phyloP scores from a whole-genome alignment of 2,113 vertebrate species.

The Varanus salvator region DNA sequence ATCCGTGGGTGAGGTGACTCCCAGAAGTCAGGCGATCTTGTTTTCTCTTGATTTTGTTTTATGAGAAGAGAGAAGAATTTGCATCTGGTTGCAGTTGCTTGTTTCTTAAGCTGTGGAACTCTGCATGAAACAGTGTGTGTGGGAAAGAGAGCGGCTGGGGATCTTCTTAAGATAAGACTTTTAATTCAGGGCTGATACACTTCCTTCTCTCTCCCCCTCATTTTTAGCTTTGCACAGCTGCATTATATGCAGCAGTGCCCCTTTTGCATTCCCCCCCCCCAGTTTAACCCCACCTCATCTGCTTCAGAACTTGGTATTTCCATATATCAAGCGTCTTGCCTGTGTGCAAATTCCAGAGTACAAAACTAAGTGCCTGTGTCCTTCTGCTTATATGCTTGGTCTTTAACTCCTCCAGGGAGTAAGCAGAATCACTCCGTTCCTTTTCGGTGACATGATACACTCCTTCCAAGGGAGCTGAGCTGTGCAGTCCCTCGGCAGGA shows the following conservation, averaged over 20 bases:
- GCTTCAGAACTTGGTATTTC: constrained; percentile 73
- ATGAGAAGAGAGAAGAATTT: constrained; percentile 78
- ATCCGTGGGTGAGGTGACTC: constrained; percentile 80
- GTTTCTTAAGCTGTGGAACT: constrained; percentile 80
- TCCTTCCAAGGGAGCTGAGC: constrained; percentile 66
- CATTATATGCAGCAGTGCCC: constrained; percentile 76
- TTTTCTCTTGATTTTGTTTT: constrained; percentile 81
- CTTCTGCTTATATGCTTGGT: constrained; percentile 78
- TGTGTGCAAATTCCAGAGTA: constrained; percentile 73
- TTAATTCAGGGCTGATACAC: constrained; percentile 78
- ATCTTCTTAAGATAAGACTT: constrained; percentile 75
- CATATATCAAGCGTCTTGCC: constrained; percentile 76
- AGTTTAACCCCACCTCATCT: constrained; percentile 42
- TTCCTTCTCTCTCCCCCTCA: constrained; percentile 5
- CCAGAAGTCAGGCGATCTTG: constrained; percentile 82
- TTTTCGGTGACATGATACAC: constrained; percentile 77
- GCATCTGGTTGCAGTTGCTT: constrained; percentile 80
- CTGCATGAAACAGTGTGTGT: constrained; percentile 76
- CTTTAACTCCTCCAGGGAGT: constrained; percentile 74
- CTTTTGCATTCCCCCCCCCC: constrained; percentile 69
- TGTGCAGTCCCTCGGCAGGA: constrained; percentile 67
- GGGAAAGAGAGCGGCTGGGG: constrained; percentile 58
- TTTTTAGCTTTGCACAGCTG: constrained; percentile 74
- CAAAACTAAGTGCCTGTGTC: constrained; percentile 83
- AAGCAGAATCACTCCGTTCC: constrained; percentile 66